phyloP scores from a whole-genome alignment of 2,113 vertebrate species.

The Alosa alosa region DNA sequence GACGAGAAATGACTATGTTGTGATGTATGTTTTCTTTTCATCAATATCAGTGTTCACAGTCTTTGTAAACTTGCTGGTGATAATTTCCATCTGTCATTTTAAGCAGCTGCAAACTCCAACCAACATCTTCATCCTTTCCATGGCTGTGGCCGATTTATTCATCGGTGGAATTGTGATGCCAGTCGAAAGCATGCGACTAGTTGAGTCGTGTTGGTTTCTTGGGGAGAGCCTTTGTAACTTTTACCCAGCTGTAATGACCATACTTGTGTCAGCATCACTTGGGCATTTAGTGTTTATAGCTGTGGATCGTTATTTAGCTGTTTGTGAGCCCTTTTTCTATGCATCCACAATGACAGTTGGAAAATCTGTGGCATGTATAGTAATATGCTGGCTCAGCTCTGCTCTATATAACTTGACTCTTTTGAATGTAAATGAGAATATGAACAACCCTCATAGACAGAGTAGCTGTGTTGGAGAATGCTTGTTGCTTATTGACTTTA shows the following conservation, averaged over 20 bases:
- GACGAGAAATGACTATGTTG: background rate
- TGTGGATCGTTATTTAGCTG: slow-evolving; percentile 36
- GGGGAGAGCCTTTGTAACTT: slow-evolving; percentile 28
- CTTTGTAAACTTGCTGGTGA: slow-evolving; percentile 38
- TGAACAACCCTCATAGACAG: slow-evolving; percentile 51
- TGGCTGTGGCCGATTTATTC: slow-evolving; percentile 40
- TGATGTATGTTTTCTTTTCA: slow-evolving; percentile 6
- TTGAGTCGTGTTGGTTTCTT: slow-evolving; percentile 38
- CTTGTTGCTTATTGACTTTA: slow-evolving; percentile 44
- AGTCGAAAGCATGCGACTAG: slow-evolving; percentile 50
- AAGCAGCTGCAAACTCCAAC: slow-evolving; percentile 47
- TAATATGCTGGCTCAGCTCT: slow-evolving; percentile 16
- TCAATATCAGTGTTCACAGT: slow-evolving; percentile 55
- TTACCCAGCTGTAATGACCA: slow-evolving; percentile 4
- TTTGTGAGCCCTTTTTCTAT: slow-evolving; percentile 38
- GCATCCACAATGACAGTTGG: slow-evolving; percentile 20
- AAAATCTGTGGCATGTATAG: background rate
- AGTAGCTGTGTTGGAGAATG: slow-evolving; percentile 55
- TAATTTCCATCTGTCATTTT: slow-evolving; percentile 36
- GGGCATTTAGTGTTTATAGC: slow-evolving; percentile 35
- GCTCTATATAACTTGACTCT: slow-evolving; percentile 15
- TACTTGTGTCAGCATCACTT: slow-evolving; percentile 27
- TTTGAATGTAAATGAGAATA: slow-evolving; percentile 10
- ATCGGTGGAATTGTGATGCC: slow-evolving; percentile 69
- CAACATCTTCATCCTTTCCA: slow-evolving; percentile 40